These are phyloP conservation scores for Pogonomyrmex barbatus DNA, from an alignment of 1,140 invertebrate genomes.

Conservation along the genomic window DNA sequence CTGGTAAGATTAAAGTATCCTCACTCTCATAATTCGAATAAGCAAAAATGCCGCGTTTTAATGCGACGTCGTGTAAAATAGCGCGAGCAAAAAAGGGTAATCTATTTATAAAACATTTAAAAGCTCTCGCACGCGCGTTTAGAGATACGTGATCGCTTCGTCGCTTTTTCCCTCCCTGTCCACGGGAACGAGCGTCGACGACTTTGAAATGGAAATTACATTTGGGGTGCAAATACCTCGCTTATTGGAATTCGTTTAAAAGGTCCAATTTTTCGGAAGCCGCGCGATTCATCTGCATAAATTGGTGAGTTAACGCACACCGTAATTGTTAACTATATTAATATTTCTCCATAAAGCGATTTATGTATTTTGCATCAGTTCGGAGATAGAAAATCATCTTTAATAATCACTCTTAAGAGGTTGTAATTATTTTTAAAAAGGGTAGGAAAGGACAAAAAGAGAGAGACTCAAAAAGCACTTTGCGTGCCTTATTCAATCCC, in stretches of 20 bases:
- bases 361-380: neutral
- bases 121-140: neutral
- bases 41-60: neutral
- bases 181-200: slow-evolving; percentile 6
- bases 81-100: neutral
- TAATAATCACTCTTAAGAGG: neutral
- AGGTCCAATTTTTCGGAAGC: neutral
- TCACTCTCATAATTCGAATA: neutral
- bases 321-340: neutral
- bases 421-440: too few species aligned
- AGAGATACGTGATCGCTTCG: slow-evolving; percentile 15
- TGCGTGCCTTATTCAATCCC: too few species aligned
- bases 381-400: neutral
- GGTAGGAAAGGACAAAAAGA: too few species aligned
- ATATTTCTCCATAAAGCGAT: neutral
- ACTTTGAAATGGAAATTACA: slow-evolving; percentile 39
- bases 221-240: slow-evolving; percentile 25
- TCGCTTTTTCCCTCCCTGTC: neutral
- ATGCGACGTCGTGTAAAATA: neutral
- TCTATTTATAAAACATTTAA: slow-evolving; percentile 26
- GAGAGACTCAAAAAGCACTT: neutral
- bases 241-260: slow-evolving; percentile 26
- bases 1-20: neutral
- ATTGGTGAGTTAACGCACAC: neutral
- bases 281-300: slow-evolving; percentile 8